phyloP scores from a whole-genome alignment of 2,797 vertebrate genomes.

The Moxostoma hubbsi region DNA sequence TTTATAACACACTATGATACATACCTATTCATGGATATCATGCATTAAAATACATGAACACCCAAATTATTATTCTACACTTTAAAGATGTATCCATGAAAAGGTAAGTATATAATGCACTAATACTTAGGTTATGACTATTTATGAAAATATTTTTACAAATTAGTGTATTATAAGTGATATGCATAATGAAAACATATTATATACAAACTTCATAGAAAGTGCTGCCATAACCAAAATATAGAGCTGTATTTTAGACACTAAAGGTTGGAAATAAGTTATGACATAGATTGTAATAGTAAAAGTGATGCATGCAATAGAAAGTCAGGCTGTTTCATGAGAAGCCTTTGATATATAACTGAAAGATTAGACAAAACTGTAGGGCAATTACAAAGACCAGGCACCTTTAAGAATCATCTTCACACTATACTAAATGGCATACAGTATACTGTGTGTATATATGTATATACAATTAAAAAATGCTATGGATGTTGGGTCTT shows the following conservation, averaged over 20 bases:
- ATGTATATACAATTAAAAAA: slow-evolving; percentile 30
- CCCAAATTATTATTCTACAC: too few relatives aligned
- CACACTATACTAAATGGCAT: slow-evolving; percentile 22
- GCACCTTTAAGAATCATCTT: slow-evolving; percentile 23
- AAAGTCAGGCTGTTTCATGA: neutral
- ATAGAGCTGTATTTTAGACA: neutral
- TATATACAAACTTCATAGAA: too few relatives aligned
- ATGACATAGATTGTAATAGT: neutral
- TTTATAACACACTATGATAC: too few relatives aligned
- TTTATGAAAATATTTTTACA: too few relatives aligned
- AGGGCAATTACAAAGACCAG: slow-evolving; percentile 40
- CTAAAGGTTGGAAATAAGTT: neutral
- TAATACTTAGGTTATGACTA: too few relatives aligned
- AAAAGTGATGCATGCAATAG: slow-evolving; percentile 14
- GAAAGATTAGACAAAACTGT: slow-evolving; percentile 10
- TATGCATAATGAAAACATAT: too few relatives aligned
- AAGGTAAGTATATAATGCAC: too few relatives aligned
- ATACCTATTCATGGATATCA: too few relatives aligned
- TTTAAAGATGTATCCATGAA: too few relatives aligned
- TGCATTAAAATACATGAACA: too few relatives aligned
- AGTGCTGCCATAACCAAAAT: neutral
- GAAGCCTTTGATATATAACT: slow-evolving; percentile 1
- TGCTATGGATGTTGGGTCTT: slow-evolving; percentile 11
- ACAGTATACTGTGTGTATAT: neutral
- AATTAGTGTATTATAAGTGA: too few relatives aligned